Evolutionary conservation across 2,113 vertebrate genomes (phyloP), one percentile per base, ranked within the genome.

Genomic region (Peromyscus maniculatus): DNA sequence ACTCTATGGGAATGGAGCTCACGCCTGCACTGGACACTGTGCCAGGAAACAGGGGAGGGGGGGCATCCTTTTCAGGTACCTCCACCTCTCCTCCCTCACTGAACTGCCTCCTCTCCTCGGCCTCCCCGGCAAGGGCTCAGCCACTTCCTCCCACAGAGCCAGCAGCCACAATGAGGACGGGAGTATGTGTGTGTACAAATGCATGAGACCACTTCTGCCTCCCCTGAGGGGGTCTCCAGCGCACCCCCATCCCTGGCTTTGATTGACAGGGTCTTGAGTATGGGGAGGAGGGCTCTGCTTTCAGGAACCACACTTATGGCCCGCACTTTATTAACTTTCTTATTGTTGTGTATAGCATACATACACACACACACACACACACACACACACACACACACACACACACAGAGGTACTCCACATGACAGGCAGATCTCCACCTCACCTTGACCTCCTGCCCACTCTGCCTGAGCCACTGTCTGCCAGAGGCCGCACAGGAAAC

Each of bases 81-180:
- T 59, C 39, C 62, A 39, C 15, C 52, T 66, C 36, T 28, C 59
- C 36, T 28, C 59, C 80, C 43, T 49, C 43, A 2, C 12, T 26
- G 26, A 55, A 1, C 86, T 52, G 12, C 57, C 10, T 39, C 55
- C 2, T 24, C 36, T 59, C 55, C 57, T 67, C 15, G 66, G 67
- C 67, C 64, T 95, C 49, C 43, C 64, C 80, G 43, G 39, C n/a
- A 6, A 82, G 36, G 55, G 19, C 75, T 83, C 89, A 49, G 72
- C 95, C 80, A 96, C 87, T 95, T 91, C 89, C 95, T 92, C 67
- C 91, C 82, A 16, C 62, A 57, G 86, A 96, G 82, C 52, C 93
- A 69, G 28, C 84, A 0, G 3, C 82, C 46, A 16, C 19, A 39
- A 28, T 67, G 64, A 28, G 71, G 67, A 67, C 26, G 33, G 36